A percentile compares a stretch with the other conserved stretches of the same genome.
phyloP scores from a whole-genome alignment of 2,113 vertebrate species.

The Halcyon senegalensis region DNA sequence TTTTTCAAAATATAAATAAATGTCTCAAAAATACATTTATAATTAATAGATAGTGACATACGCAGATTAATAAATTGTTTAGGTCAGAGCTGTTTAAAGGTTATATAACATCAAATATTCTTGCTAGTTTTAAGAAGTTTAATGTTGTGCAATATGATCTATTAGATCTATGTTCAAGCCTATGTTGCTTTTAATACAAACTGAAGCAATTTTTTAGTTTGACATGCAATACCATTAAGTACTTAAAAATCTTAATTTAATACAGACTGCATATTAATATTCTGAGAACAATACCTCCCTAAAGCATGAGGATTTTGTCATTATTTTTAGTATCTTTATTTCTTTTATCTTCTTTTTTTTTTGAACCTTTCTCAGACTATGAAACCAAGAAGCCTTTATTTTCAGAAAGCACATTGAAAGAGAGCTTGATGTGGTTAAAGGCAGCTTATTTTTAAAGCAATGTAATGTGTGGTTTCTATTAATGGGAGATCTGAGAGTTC shows the following conservation, averaged over 20 bases:
- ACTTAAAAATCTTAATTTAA: neutral
- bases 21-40: neutral
- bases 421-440: neutral
- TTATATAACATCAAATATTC: neutral
- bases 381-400: neutral
- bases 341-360: neutral
- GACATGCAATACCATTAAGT: neutral
- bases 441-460: neutral
- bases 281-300: neutral
- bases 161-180: neutral
- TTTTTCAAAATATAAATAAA: neutral
- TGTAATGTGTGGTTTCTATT: neutral
- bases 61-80: neutral
- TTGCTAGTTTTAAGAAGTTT: neutral
- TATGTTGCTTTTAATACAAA: slow-evolving; percentile 7
- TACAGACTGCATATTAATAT: neutral
- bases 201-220: slow-evolving; percentile 16
- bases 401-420: neutral
- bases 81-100: neutral
- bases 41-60: neutral
- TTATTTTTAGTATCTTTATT: neutral
- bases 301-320: neutral
- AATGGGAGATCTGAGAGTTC: neutral
- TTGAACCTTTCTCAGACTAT: neutral
- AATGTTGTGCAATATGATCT: slow-evolving; percentile 49